A percentile compares a stretch with the other conserved stretches of the same genome.
Evolutionary conservation across 2,113 vertebrate genomes (phyloP).

Genomic region (Oryzias woworae): DNA sequence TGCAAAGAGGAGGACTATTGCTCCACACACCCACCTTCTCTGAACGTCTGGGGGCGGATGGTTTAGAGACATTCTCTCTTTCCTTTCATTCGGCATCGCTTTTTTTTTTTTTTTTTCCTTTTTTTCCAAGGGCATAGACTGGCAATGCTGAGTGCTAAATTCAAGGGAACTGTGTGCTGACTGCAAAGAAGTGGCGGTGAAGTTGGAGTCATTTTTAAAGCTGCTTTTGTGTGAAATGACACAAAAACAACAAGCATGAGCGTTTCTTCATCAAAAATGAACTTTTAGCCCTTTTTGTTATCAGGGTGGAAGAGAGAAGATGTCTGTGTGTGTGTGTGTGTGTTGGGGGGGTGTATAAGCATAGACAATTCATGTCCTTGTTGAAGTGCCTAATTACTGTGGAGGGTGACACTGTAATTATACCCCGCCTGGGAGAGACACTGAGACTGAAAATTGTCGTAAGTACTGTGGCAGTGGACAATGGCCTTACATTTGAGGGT

Average conservation of each 20-base stretch:
- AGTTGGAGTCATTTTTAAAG: constrained; percentile 31
- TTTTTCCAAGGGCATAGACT: constrained; percentile 53
- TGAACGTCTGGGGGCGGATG: constrained; percentile 73
- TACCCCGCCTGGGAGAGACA: constrained; percentile 41
- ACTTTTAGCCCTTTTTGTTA: constrained; percentile 11
- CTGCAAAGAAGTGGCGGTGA: constrained; percentile 16
- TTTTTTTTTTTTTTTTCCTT: neutral
- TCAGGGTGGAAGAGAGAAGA: constrained; percentile 39
- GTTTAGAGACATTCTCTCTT: constrained; percentile 69
- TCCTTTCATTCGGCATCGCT: constrained; percentile 64
- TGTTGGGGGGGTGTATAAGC: constrained; percentile 19
- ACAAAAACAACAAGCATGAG: neutral
- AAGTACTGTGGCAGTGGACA: constrained; percentile 48
- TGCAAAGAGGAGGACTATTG: constrained; percentile 68
- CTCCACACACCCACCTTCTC: constrained; percentile 78
- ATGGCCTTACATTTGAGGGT: constrained; percentile 43
- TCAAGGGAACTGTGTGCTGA: constrained; percentile 33
- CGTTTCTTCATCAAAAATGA: constrained; percentile 1
- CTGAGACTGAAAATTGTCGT: constrained; percentile 30
- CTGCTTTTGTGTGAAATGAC: constrained; percentile 9
- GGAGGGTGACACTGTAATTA: constrained; percentile 71
- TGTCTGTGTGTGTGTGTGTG: too few species aligned
- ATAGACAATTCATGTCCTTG: constrained; percentile 59
- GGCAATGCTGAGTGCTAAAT: constrained; percentile 31
- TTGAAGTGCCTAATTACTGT: constrained; percentile 73